Evolutionary conservation across 2,888 invertebrate species (phyloP), one percentile per base, ranked within the genome.

Genomic region (Caenorhabditis parvicauda): DNA sequence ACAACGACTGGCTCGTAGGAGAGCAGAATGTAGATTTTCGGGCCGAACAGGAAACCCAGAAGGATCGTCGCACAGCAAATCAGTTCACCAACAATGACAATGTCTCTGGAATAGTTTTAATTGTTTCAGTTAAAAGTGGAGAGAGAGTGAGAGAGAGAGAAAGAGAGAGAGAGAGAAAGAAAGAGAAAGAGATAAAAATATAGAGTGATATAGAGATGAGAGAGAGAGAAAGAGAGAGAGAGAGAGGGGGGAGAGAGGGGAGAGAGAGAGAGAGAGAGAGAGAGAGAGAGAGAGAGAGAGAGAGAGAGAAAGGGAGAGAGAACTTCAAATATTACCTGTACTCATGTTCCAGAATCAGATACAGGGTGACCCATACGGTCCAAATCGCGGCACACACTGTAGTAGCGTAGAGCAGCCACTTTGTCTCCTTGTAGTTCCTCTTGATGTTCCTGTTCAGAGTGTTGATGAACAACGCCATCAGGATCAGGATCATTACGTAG

Each of bases 371-470:
- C 77, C 79, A 78, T 19, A 61, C 58, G 7, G 67, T 47, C 73
- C 77, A 76, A 19, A 74, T 63, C 14, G 72, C 56, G 21, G 70
- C 58, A 39, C 76, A 76, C 17, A 64, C 55, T 17, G 75, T 59
- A 6, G 75, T 70, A 7, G 79, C 71, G 39, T 72, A 67, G 59
- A 79, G 70, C 27, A 80, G 58, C 78, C 78, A 78, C 44, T 78
- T 78, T 32, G 80, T 75, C 59, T 80, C 80, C 69, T 81, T 79
- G 61, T 80, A 80, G 58, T 80, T 80, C 28, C 80, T 67, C 55
- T 77, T 79, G 64, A 80, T 76, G 47, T 78, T 76, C 21, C 77
- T 54, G 43, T 77, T 79, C 32, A 71, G 60, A 21, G 65, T 53
- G 44, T 75, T 76, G 46, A 79, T 59, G 60, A 75, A 72, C 22